phyloP scores from a whole-genome alignment of 2,113 vertebrate species.

The Dasyornis broadbenti region DNA sequence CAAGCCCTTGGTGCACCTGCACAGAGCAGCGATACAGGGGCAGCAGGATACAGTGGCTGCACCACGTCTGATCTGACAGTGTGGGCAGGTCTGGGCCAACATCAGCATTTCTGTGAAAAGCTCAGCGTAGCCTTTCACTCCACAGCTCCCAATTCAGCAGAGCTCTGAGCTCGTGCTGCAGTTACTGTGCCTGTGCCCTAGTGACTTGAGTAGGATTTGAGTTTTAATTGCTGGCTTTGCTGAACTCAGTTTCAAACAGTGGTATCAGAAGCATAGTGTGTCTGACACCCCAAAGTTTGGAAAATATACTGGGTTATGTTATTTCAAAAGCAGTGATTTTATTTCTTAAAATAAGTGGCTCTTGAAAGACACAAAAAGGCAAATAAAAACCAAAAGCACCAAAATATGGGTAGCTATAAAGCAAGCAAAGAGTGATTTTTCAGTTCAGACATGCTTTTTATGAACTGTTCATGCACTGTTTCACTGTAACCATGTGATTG shows the following conservation, averaged over 20 bases:
- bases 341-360: background rate
- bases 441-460: background rate
- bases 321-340: background rate
- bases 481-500: background rate
- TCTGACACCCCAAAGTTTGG: background rate
- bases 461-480: background rate
- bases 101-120: background rate
- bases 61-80: background rate
- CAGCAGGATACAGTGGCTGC: background rate
- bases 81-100: background rate
- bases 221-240: background rate
- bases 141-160: background rate
- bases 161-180: background rate
- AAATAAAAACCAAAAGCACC: background rate
- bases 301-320: background rate
- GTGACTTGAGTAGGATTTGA: background rate
- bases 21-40: background rate
- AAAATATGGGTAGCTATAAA: background rate
- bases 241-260: background rate
- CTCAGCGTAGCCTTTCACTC: background rate
- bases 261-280: background rate
- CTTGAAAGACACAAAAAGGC: background rate
- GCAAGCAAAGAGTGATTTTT: background rate
- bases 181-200: background rate
- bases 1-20: rapidly evolving